Evolutionary conservation across 2,113 vertebrate species (phyloP).

Genomic region (Nannospalax galili): DNA sequence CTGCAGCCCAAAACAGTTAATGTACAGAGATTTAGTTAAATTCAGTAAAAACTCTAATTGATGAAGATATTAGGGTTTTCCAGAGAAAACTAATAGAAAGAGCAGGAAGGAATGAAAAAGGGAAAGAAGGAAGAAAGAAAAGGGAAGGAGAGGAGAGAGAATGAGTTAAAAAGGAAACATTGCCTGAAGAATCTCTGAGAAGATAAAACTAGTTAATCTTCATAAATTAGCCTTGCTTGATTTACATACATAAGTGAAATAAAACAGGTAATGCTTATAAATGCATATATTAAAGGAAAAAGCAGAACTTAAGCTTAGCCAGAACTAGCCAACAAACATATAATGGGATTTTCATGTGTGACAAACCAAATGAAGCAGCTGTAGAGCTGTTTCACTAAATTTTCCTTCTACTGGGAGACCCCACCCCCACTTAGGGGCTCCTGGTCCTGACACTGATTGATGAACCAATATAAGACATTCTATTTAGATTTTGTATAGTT

Average conservation of each 20-base stretch:
- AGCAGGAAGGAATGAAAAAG: background rate
- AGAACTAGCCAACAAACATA: slow-evolving; percentile 5
- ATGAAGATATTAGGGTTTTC: background rate
- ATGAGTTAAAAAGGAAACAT: background rate
- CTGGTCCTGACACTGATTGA: no score
- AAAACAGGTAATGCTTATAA: background rate
- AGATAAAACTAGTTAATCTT: background rate
- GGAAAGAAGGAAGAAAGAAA: background rate
- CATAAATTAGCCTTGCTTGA: background rate
- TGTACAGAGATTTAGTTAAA: slow-evolving; percentile 6
- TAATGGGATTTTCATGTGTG: background rate
- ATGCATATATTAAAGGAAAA: background rate
- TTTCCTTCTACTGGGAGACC: no score
- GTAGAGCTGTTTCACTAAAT: no score
- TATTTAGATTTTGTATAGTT: no score
- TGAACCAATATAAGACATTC: no score
- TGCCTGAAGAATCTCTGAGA: background rate
- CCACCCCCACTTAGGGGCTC: no score
- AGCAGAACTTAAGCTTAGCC: background rate
- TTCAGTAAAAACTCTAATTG: background rate
- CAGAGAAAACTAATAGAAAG: background rate
- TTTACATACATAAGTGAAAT: background rate
- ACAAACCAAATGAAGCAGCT: background rate
- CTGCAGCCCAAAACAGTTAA: background rate
- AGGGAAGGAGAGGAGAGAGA: background rate